A percentile compares a stretch with the other conserved stretches of the same genome.
Conservation (phyloP, 2,113 vertebrate species). For the Xiphophorus maculatus region DNA sequence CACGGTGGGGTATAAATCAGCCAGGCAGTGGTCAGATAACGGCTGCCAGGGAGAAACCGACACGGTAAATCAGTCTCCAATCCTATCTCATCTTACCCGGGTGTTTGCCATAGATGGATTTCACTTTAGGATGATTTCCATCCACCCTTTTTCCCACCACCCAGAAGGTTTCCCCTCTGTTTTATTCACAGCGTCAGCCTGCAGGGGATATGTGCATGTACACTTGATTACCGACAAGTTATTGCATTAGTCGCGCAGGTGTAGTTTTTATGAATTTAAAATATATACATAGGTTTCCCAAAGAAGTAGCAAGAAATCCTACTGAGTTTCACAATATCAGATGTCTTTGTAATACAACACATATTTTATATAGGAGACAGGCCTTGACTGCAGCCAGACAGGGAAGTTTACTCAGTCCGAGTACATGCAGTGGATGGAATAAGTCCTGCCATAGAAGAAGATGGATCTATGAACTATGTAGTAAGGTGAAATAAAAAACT, state of each 20-base stretch:
- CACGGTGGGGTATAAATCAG: slow-evolving; percentile 66
- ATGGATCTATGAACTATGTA: neutral
- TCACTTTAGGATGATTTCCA: slow-evolving; percentile 68
- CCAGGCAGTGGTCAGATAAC: slow-evolving; percentile 74
- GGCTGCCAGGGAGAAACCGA: slow-evolving; percentile 75
- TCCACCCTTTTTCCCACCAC: slow-evolving; percentile 53
- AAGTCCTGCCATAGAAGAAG: neutral
- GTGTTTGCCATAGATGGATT: slow-evolving; percentile 72
- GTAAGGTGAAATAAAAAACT: neutral
- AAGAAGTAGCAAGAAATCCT: neutral
- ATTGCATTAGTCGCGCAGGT: slow-evolving; percentile 16
- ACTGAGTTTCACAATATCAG: too few species aligned
- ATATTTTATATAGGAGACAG: too few species aligned
- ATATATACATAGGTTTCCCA: neutral
- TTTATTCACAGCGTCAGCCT: slow-evolving; percentile 20
- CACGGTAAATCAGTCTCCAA: slow-evolving; percentile 73
- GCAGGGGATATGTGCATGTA: neutral
- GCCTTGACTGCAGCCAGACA: too few species aligned
- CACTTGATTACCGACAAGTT: neutral
- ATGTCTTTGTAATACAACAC: too few species aligned
- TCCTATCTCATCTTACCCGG: slow-evolving; percentile 68
- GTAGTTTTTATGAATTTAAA: neutral
- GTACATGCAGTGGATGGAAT: too few species aligned
- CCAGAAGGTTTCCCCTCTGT: slow-evolving; percentile 44
- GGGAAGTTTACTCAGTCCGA: too few species aligned